Evolutionary conservation across 2,113 vertebrate species (phyloP).

Genomic region (Phyllostomus hastatus): DNA sequence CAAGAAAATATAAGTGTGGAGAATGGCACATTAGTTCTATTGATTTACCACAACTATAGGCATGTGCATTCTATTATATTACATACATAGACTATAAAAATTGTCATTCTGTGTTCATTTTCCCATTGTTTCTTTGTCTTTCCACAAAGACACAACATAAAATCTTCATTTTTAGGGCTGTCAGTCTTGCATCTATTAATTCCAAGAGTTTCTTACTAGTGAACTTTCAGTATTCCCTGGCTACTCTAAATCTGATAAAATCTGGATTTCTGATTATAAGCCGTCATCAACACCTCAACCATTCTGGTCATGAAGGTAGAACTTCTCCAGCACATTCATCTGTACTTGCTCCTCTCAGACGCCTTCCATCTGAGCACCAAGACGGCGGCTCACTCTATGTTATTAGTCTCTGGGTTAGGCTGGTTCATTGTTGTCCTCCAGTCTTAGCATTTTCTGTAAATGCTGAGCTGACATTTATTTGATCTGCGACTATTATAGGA

Average conservation of each 20-base stretch:
- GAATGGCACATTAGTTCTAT: neutral
- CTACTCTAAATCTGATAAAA: constrained; percentile 64
- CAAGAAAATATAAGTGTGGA: neutral
- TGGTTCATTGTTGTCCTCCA: constrained; percentile 70
- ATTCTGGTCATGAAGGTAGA: constrained; percentile 58
- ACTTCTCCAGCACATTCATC: constrained; percentile 26
- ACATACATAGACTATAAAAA: neutral
- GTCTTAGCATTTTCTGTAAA: constrained; percentile 73
- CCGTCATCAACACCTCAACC: neutral
- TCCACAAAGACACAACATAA: neutral
- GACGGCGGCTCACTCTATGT: constrained; percentile 67
- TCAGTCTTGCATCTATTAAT: neutral
- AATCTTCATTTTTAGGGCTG: neutral
- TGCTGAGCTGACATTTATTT: constrained; percentile 76
- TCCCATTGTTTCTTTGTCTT: neutral
- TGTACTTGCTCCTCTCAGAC: constrained; percentile 54
- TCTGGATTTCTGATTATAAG: constrained; percentile 60
- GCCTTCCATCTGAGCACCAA: constrained; percentile 57
- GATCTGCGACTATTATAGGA: constrained; percentile 51
- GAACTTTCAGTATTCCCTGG: neutral
- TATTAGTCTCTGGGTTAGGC: constrained; percentile 67
- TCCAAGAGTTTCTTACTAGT: neutral
- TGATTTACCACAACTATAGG: neutral
- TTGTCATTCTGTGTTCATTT: neutral
- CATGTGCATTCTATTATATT: neutral